A percentile compares a stretch with the other conserved stretches of the same genome.
These are phyloP conservation scores for Margarornis squamiger DNA, from an alignment of 2,797 vertebrate genomes.

Conservation along the genomic window DNA sequence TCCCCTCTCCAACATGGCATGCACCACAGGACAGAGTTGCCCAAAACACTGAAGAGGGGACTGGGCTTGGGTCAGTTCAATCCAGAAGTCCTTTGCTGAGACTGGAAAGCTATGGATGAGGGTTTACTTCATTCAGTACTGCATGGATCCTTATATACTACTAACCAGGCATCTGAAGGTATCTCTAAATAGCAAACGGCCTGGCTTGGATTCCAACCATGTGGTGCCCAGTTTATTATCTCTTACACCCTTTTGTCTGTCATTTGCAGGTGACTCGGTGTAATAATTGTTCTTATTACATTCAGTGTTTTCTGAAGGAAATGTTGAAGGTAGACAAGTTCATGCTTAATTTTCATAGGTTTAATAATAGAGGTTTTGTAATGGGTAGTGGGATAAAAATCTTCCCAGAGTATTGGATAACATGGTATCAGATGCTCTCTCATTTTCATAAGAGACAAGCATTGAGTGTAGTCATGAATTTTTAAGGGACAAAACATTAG, in stretches of 20 bases:
- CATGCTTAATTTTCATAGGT: neutral
- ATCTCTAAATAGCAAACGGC: neutral
- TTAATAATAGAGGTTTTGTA: neutral
- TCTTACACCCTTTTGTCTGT: neutral
- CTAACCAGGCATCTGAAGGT: neutral
- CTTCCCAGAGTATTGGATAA: neutral
- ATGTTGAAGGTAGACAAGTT: neutral
- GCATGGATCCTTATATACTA: rapidly evolving
- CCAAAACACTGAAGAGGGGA: neutral
- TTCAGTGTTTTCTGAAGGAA: neutral
- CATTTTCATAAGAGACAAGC: neutral
- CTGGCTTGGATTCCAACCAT: neutral
- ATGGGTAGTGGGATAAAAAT: conserved; percentile 8
- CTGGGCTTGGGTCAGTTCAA: neutral
- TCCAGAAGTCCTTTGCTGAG: neutral
- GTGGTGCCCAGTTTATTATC: neutral
- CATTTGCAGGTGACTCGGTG: neutral
- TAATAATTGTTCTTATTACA: neutral
- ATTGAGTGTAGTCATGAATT: conserved; percentile 2
- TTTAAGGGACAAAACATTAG: conserved; percentile 21
- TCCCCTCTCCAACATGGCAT: neutral
- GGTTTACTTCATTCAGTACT: neutral
- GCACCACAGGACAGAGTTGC: neutral
- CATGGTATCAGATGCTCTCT: neutral
- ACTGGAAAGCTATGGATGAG: neutral